Base-by-base conservation (phyloP, 2,113 vertebrate genomes). In the Urocynchramus pylzowi region DNA sequence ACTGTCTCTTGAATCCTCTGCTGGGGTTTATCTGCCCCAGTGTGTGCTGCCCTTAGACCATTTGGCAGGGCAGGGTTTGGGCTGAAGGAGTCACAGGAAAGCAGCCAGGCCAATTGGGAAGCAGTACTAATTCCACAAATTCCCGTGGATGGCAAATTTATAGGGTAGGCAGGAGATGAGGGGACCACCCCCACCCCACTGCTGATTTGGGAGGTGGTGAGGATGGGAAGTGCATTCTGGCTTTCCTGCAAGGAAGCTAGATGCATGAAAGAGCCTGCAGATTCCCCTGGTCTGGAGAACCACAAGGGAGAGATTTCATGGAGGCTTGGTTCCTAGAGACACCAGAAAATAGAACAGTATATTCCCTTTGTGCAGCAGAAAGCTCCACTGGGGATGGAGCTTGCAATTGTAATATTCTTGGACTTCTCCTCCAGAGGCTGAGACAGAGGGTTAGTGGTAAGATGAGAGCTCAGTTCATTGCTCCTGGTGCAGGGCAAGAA, bases 401-500 rank as follows among this genome's bases (percentile, higher is more conserved):
- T 15, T 92, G 47, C 30, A 63, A 13, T 18, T 0, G 0, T 64
- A 24, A 39, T 74, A n/a, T 61, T 71, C 54, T 50, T 64, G 49
- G 54, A 41, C 47, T 50, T 59, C 26, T 63, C 12, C 82, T 83
- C 42, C 52, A 69, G 75, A 59, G 88, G 18, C 68, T 81, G 74
- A 80, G 82, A 21, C 33, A 70, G 69, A 2, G 27, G 45, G 53
- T 75, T 92, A 63, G 79, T 39, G 45, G 64, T 93, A 92, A 91
- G 71, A 76, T n/a, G 81, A 95, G 88, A 96, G 57, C 69, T 90
- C 39, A 60, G 63, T 60, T 94, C 81, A 63, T 65, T 83, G 78
- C 56, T 92, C 31, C 30, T 69, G 53, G 84, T 80, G 64, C 68
- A 95, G 94, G 94, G 76, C 93, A 95, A 89, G 77, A 78, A 88